These are phyloP conservation scores for Colaptes auratus DNA, from an alignment of 2,113 vertebrate species.

Conservation along the genomic window DNA sequence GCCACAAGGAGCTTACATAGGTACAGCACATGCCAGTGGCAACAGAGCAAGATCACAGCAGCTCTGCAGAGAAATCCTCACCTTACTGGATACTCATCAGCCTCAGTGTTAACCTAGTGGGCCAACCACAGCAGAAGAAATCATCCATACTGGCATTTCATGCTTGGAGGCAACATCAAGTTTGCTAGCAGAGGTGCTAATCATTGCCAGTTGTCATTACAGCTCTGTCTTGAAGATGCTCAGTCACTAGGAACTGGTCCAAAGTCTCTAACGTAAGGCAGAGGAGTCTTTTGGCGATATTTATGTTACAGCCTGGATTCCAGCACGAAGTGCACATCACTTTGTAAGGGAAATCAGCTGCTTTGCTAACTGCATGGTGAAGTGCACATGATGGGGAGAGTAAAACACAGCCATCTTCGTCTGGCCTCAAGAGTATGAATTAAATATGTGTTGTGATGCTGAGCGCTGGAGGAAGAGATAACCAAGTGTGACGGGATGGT, in stretches of 20 bases:
- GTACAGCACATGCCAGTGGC: background rate
- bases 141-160: background rate
- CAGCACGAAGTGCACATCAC: constrained; percentile 30
- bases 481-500: background rate
- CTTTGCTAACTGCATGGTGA: background rate
- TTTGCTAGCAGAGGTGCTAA: constrained; percentile 49
- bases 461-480: background rate
- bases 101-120: background rate
- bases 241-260: constrained; percentile 45
- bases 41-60: background rate
- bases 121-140: background rate
- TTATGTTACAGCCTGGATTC: constrained; percentile 3
- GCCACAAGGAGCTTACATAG: background rate
- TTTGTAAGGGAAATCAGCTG: background rate
- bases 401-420: background rate
- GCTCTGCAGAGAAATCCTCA: background rate
- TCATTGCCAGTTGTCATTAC: constrained; percentile 65
- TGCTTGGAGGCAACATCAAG: background rate
- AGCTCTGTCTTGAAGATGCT: constrained; percentile 35
- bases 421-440: background rate
- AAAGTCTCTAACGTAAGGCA: background rate
- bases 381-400: background rate
- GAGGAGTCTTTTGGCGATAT: background rate
- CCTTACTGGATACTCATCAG: background rate
- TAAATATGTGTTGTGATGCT: background rate